phyloP scores from a whole-genome alignment of 1,140 invertebrate species.

The Calephelis virginiensis region DNA sequence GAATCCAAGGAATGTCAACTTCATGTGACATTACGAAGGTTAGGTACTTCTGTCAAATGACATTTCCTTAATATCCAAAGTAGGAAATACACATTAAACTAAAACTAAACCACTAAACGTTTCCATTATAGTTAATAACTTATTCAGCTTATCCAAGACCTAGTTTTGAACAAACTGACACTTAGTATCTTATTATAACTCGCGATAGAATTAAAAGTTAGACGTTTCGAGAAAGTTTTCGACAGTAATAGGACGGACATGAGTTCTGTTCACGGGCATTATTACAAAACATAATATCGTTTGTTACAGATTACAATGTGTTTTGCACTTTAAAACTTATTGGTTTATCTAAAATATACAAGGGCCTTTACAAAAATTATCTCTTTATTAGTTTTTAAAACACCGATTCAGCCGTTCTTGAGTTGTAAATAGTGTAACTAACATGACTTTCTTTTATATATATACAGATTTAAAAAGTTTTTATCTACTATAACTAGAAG shows the following conservation, averaged over 20 bases:
- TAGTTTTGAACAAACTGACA: conserved; percentile 12
- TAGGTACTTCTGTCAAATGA: no score
- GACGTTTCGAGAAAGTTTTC: conserved; percentile 13
- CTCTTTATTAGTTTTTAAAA: no score
- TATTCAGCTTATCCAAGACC: conserved; percentile 10
- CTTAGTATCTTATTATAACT: conserved; percentile 17
- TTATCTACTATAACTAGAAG: no score
- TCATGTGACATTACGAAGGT: no score
- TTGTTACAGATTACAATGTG: neutral
- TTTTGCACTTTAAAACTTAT: no score
- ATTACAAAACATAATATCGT: neutral
- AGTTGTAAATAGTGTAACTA: no score
- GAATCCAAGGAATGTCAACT: no score
- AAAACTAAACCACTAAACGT: conserved; percentile 11
- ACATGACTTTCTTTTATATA: no score
- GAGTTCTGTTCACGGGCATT: conserved; percentile 3
- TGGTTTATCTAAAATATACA: no score
- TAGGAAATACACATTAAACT: neutral
- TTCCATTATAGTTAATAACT: conserved; percentile 17
- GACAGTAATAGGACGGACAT: conserved; percentile 12
- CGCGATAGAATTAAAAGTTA: conserved; percentile 15
- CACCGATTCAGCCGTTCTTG: no score
- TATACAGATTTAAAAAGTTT: no score
- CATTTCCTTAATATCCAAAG: neutral
- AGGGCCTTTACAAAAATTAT: no score